phyloP scores from a whole-genome alignment of 1,140 invertebrate genomes.

The Archivesica marissinica region DNA sequence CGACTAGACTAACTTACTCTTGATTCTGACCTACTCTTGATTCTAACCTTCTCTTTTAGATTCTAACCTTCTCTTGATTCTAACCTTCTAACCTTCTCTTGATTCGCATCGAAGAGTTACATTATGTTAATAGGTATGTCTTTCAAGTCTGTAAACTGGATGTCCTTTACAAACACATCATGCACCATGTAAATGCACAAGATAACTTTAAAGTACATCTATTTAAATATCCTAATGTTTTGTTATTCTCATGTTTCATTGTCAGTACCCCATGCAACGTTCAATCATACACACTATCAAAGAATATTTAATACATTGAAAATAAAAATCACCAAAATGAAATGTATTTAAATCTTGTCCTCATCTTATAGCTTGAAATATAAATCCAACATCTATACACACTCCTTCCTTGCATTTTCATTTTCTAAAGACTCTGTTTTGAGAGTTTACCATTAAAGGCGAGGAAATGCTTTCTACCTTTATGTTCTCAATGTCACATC shows the following conservation, averaged over 20 bases:
- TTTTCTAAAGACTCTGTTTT: constrained; percentile 18
- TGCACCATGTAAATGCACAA: no score
- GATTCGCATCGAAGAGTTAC: no score
- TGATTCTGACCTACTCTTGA: no score
- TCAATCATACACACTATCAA: background rate
- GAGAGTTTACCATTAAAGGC: background rate
- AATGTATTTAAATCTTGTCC: constrained; percentile 10
- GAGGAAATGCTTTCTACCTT: background rate
- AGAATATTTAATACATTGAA: constrained; percentile 12
- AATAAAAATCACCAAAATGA: background rate
- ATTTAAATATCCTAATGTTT: background rate
- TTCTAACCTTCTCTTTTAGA: no score
- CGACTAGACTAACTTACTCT: no score
- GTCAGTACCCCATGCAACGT: background rate
- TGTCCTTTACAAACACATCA: no score
- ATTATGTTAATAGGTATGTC: no score
- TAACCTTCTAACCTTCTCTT: no score
- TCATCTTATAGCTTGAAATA: constrained; percentile 28
- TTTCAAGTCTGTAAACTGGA: no score
- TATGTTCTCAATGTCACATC: constrained; percentile 4
- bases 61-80: no score
- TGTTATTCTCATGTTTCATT: background rate
- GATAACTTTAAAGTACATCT: background rate
- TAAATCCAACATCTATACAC: constrained; percentile 17
- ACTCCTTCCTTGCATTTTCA: background rate